These are phyloP conservation scores for Hyalella azteca DNA, from an alignment of 2,888 invertebrate genomes.

Conservation along the genomic window DNA sequence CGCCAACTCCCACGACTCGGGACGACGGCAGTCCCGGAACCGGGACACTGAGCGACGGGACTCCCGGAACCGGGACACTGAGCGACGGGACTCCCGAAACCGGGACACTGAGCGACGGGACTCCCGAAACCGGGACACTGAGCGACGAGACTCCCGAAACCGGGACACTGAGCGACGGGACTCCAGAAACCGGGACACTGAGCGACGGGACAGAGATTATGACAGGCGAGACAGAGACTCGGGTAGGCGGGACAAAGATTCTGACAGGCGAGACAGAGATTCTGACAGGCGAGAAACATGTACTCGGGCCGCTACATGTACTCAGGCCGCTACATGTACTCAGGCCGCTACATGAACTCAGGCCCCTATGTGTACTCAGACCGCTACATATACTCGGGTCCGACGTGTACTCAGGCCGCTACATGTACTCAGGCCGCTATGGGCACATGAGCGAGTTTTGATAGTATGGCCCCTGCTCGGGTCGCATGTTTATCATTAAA, in stretches of 20 bases:
- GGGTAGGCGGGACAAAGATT: not conserved
- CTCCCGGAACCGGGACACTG: not conserved
- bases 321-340: too few species aligned
- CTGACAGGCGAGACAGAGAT: not conserved
- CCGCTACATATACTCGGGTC: too few species aligned
- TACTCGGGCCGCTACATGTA: too few species aligned
- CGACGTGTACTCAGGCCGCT: too few species aligned
- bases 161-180: not conserved
- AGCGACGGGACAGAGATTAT: not conserved
- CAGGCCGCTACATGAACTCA: too few species aligned
- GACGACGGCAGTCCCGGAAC: not conserved
- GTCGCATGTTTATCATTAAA: too few species aligned
- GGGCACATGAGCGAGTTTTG: too few species aligned
- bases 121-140: not conserved
- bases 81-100: not conserved
- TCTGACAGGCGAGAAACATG: too few species aligned
- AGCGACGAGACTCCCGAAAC: not conserved
- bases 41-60: not conserved
- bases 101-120: not conserved
- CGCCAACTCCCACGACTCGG: not conserved
- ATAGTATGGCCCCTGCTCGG: too few species aligned
- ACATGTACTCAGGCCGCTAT: too few species aligned
- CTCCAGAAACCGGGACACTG: not conserved
- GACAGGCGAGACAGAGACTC: not conserved
- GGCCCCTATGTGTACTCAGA: too few species aligned